Evolutionary conservation across 2,797 vertebrate species (phyloP).

Genomic region (Liasis olivaceus): DNA sequence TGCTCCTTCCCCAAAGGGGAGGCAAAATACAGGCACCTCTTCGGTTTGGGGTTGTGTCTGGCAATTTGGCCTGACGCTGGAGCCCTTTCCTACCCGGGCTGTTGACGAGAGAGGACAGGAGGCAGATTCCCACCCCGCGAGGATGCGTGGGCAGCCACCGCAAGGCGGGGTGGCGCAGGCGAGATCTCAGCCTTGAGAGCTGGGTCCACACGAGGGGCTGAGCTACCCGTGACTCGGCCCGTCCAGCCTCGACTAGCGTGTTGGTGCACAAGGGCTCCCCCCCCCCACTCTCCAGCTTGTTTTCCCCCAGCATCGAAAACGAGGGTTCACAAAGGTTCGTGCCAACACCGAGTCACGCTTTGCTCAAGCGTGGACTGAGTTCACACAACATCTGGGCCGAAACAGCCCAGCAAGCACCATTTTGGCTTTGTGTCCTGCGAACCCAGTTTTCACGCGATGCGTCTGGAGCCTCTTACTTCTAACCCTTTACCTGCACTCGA

Average conservation of each 20-base stretch:
- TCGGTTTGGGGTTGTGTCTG: background rate
- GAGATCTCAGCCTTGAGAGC: background rate
- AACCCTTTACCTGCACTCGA: background rate
- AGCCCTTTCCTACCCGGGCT: background rate
- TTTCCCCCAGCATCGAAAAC: background rate
- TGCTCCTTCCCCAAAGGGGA: background rate
- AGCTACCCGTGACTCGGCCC: too few relatives aligned
- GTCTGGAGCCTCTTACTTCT: background rate
- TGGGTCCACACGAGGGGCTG: too few relatives aligned
- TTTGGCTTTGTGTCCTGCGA: too few relatives aligned
- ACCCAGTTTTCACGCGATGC: too few relatives aligned
- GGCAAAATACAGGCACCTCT: background rate
- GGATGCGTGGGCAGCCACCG: background rate
- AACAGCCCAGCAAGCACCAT: too few relatives aligned
- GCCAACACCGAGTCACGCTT: too few relatives aligned
- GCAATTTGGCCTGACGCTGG: background rate
- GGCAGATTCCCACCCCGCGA: background rate
- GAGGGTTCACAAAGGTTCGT: background rate
- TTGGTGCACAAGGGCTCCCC: too few relatives aligned
- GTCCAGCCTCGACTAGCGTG: too few relatives aligned
- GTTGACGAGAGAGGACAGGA: background rate
- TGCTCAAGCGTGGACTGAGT: too few relatives aligned
- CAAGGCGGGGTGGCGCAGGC: too few relatives aligned
- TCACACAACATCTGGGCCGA: too few relatives aligned
- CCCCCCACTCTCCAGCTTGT: too few relatives aligned